Evolutionary conservation across 2,797 vertebrate species (phyloP).

Genomic region (Syndactyla subalaris): DNA sequence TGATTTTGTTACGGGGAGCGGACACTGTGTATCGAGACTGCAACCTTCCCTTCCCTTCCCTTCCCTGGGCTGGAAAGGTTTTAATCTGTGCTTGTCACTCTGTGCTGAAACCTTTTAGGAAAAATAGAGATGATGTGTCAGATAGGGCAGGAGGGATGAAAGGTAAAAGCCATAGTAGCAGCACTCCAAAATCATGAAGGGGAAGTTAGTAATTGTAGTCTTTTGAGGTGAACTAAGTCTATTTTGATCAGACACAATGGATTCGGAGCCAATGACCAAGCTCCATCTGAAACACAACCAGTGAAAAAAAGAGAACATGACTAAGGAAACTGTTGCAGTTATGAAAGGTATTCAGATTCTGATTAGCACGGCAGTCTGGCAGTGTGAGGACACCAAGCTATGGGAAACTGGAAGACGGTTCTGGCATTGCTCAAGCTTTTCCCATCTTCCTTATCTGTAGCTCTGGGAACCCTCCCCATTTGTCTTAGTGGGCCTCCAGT

Average conservation of each 20-base stretch:
- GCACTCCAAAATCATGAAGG: background rate
- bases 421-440: background rate
- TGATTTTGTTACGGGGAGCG: background rate
- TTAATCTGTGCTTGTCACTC: background rate
- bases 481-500: background rate
- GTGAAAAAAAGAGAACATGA: background rate
- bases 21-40: background rate
- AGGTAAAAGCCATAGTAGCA: background rate
- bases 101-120: background rate
- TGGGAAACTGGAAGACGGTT: background rate
- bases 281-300: background rate
- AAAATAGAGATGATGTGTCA: background rate
- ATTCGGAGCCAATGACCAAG: background rate
- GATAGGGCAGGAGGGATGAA: background rate
- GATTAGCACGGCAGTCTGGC: background rate
- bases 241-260: background rate
- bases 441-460: background rate
- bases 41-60: background rate
- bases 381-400: background rate
- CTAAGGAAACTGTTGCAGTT: background rate
- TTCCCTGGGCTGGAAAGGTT: background rate
- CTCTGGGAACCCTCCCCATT: background rate
- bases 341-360: background rate
- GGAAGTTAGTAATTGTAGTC: background rate
- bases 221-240: background rate